Base-by-base conservation (phyloP, 2,888 invertebrate genomes). In the Ormyrus nitidulus region DNA sequence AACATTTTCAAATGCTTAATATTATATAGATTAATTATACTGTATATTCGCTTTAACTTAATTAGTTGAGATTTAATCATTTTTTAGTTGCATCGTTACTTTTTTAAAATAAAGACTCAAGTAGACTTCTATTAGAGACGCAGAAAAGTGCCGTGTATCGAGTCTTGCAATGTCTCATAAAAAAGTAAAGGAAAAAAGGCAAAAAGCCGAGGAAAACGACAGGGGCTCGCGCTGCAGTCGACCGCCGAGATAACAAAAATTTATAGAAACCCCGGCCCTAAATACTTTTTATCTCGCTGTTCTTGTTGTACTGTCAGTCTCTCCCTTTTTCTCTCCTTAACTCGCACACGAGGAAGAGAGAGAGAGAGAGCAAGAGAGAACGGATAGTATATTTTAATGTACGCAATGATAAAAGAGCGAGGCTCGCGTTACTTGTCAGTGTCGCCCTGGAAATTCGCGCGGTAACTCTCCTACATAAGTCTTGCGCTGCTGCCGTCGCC, bases 341-440 rank as follows among this genome's bases (percentile, higher is more conserved):
- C 49, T 13, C 19, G 49, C 7, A 19, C 11, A 46, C 13, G 53
- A 58, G 59, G 5, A 13, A 70, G 56, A 34, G 71, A 61, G 71
- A 61, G 49, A 71, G 59, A 48, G 64, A 6, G 54, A 3, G 54
- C 34, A 46, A 5, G 44, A 46, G 73, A 13, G 62, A 72, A 75
- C 58, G 70, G 75, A 62, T 71, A 58, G 72, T 75, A 81, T 81
- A 79, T 75, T 81, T 81, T 78, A 81, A 81, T 81, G 81, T 62
- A 77, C 62, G 72, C 78, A 75, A 75, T 83, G 83, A 82, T 79
- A 81, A 81, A 82, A 75, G 82, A 77, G 82, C 71, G 59, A 73
- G 74, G 81, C 81, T 76, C 79, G 79, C 77, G 82, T 82, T 81
- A 81, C 82, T 82, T 81, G 81, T 82, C 81, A 82, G 78, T 81